Evolutionary conservation across 2,888 invertebrate genomes (phyloP).

Genomic region (Anagyrus pseudococci): DNA sequence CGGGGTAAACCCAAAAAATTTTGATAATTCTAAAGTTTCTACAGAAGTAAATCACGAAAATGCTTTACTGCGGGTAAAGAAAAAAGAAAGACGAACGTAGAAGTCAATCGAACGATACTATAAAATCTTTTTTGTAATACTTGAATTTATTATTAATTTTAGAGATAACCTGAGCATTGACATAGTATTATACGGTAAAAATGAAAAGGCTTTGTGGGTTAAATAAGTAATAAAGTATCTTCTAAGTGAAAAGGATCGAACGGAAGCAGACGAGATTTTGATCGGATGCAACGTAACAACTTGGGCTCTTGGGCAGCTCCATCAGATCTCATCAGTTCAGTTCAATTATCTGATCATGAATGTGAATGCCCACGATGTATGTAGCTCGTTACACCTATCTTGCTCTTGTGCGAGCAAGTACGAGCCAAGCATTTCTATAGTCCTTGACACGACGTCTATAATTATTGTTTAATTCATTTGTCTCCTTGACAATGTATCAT

Average conservation of each 20-base stretch:
- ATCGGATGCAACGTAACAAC: conserved; percentile 16
- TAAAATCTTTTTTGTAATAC: no score
- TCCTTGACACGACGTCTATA: background rate
- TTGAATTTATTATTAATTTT: no score
- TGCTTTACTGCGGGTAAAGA: no score
- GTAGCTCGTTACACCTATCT: background rate
- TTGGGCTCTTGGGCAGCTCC: conserved; percentile 47
- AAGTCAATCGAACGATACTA: no score
- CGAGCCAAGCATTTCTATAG: background rate
- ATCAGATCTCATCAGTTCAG: conserved; percentile 57
- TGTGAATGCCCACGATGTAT: conserved; percentile 4
- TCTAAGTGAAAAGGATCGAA: conserved; percentile 36
- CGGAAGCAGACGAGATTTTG: conserved; percentile 38
- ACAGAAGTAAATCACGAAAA: no score
- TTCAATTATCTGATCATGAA: conserved; percentile 59
- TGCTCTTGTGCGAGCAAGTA: background rate
- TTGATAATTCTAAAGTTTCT: no score
- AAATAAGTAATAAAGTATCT: no score
- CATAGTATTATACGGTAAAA: no score
- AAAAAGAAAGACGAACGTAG: no score
- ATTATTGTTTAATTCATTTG: background rate
- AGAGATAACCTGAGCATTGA: no score
- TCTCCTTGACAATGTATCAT: background rate
- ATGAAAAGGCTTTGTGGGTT: no score
- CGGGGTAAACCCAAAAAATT: no score